phyloP scores from a whole-genome alignment of 2,888 invertebrate species.

The Scrobipalpa costella region DNA sequence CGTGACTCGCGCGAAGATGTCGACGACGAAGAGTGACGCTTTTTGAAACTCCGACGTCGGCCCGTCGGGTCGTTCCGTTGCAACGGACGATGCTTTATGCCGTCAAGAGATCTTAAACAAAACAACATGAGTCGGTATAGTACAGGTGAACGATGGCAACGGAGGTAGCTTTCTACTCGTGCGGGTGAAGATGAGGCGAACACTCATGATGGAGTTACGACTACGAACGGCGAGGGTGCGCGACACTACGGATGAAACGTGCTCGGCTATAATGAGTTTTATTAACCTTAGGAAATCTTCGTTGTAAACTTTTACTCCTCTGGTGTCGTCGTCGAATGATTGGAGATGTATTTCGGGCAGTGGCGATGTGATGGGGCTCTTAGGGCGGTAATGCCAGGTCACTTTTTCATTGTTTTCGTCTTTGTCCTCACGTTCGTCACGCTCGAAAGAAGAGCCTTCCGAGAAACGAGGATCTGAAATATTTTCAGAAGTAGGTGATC shows the following conservation, averaged over 20 bases:
- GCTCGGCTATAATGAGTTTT: conserved; percentile 55
- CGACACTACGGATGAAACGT: conserved; percentile 50
- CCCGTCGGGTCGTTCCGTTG: conserved; percentile 83
- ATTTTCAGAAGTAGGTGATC: conserved; percentile 70
- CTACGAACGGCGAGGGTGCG: conserved; percentile 54
- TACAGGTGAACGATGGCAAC: conserved; percentile 59
- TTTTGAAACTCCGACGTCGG: conserved; percentile 82
- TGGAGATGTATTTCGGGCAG: conserved; percentile 77
- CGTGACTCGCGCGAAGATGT: conserved; percentile 83
- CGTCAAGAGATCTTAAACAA: conserved; percentile 84
- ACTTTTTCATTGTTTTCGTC: conserved; percentile 61
- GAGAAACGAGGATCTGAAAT: conserved; percentile 58
- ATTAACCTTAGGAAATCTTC: conserved; percentile 78
- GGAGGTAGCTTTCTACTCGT: conserved; percentile 53
- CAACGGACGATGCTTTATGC: conserved; percentile 82
- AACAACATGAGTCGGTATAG: conserved; percentile 69
- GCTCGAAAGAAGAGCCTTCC: conserved; percentile 59
- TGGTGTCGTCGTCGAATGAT: conserved; percentile 75
- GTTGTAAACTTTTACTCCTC: conserved; percentile 58
- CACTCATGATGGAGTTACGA: conserved; percentile 43
- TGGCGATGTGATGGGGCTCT: conserved; percentile 60
- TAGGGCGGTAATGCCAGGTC: conserved; percentile 73
- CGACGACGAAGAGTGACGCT: conserved; percentile 81
- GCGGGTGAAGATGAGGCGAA: conserved; percentile 48
- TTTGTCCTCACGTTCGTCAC: conserved; percentile 50